Evolutionary conservation across 1,140 invertebrate species (phyloP).

Genomic region (Zophobas atratus): DNA sequence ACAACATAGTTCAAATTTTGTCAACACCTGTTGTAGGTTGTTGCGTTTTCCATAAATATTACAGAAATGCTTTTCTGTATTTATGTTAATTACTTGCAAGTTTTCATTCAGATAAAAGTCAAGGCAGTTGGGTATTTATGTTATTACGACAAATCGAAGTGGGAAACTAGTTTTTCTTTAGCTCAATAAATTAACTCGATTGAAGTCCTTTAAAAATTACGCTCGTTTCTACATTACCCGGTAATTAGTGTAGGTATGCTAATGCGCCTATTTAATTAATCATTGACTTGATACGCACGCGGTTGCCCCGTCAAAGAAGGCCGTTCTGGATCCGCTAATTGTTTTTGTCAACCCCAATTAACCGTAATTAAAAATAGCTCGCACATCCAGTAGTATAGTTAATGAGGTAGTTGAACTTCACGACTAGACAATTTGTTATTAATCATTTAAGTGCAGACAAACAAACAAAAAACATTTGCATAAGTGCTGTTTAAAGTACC

Average conservation of each 20-base stretch:
- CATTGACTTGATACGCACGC: background rate
- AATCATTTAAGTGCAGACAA: constrained; percentile 39
- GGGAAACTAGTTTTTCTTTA: constrained; percentile 38
- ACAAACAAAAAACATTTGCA: constrained; percentile 39
- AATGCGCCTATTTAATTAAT: background rate
- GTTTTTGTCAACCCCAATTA: background rate
- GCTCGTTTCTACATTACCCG: background rate
- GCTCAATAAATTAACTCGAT: constrained; percentile 23
- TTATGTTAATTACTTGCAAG: constrained; percentile 48
- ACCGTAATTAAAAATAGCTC: background rate
- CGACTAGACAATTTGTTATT: constrained; percentile 35
- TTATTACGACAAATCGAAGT: constrained; percentile 42
- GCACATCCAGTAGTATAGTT: background rate
- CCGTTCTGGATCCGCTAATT: constrained; percentile 7
- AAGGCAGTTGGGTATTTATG: constrained; percentile 45
- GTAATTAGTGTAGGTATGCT: background rate
- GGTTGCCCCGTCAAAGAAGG: constrained; percentile 24
- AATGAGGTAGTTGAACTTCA: constrained; percentile 39
- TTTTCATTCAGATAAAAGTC: constrained; percentile 50
- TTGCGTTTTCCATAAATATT: background rate
- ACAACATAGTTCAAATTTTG: background rate
- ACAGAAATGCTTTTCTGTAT: constrained; percentile 42
- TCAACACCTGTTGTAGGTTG: no score
- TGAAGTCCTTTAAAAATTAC: constrained; percentile 3
- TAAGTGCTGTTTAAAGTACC: background rate